Evolutionary conservation across 2,888 invertebrate species (phyloP).

Genomic region (Elysia crispata): DNA sequence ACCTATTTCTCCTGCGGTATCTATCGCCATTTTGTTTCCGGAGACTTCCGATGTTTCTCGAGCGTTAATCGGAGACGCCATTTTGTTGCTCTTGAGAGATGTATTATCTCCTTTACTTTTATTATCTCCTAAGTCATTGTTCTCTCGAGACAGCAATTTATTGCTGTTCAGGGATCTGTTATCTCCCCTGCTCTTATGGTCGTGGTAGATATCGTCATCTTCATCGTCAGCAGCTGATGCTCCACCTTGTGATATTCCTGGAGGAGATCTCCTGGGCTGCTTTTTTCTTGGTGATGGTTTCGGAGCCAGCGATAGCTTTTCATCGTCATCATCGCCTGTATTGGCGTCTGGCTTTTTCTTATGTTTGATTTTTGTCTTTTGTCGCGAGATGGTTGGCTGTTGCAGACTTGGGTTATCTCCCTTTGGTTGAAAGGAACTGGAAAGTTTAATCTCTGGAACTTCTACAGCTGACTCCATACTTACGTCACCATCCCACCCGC

Average conservation of each 20-base stretch:
- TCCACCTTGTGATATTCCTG: background rate
- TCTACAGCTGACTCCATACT: background rate
- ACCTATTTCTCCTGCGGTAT: too few species aligned
- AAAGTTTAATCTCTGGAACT: background rate
- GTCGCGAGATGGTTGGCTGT: too few species aligned
- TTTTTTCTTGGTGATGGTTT: too few species aligned
- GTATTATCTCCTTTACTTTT: too few species aligned
- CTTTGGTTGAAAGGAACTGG: background rate
- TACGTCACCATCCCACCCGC: conserved; percentile 36
- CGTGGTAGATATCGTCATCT: background rate
- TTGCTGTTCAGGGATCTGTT: background rate
- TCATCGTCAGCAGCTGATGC: background rate
- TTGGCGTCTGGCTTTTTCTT: background rate
- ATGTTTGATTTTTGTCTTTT: too few species aligned
- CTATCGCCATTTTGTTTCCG: too few species aligned
- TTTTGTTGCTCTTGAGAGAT: too few species aligned
- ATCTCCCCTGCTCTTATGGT: background rate
- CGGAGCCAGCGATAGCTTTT: background rate
- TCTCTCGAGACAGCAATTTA: background rate
- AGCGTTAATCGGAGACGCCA: too few species aligned
- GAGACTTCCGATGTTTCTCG: too few species aligned
- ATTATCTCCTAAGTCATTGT: too few species aligned
- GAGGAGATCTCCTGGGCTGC: too few species aligned
- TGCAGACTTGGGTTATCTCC: too few species aligned
- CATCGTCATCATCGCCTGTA: background rate